phyloP scores from a whole-genome alignment of 2,888 invertebrate genomes.

The Mesorhabditis spiculigera region DNA sequence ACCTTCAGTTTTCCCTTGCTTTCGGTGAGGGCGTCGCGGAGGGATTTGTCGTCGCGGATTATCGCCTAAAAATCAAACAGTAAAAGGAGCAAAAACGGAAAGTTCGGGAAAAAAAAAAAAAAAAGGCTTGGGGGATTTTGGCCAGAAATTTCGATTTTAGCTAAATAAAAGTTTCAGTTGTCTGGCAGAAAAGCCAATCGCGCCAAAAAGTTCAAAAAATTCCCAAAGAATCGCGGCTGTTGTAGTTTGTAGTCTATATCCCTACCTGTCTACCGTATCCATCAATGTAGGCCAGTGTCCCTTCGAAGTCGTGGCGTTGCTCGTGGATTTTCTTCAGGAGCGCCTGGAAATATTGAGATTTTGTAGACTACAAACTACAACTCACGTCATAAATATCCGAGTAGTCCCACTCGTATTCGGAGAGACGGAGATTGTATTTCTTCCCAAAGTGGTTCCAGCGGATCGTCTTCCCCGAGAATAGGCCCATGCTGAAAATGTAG shows the following conservation, averaged over 20 bases:
- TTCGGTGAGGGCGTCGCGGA: slow-evolving; percentile 43
- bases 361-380: slow-evolving; percentile 1
- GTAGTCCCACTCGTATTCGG: slow-evolving; percentile 52
- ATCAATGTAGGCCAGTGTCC: slow-evolving; percentile 52
- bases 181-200: not conserved
- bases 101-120: too few relatives aligned
- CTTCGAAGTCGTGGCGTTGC: slow-evolving; percentile 49
- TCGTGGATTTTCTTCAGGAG: slow-evolving; percentile 49
- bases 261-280: slow-evolving; percentile 47
- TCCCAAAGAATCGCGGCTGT: not conserved
- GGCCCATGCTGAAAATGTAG: slow-evolving; percentile 43
- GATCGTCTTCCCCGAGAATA: slow-evolving; percentile 50
- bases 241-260: not conserved
- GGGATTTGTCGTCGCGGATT: slow-evolving; percentile 40
- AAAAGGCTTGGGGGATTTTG: too few relatives aligned
- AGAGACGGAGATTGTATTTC: slow-evolving; percentile 45
- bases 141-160: too few relatives aligned
- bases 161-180: too few relatives aligned
- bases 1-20: slow-evolving; percentile 47
- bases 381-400: slow-evolving; percentile 50
- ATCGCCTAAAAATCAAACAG: too few relatives aligned
- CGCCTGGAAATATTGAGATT: slow-evolving; percentile 26
- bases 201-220: not conserved
- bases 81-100: too few relatives aligned
- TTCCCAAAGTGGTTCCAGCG: slow-evolving; percentile 56